phyloP scores from a whole-genome alignment of 2,888 invertebrate genomes.

The Pegoplata infirma region DNA sequence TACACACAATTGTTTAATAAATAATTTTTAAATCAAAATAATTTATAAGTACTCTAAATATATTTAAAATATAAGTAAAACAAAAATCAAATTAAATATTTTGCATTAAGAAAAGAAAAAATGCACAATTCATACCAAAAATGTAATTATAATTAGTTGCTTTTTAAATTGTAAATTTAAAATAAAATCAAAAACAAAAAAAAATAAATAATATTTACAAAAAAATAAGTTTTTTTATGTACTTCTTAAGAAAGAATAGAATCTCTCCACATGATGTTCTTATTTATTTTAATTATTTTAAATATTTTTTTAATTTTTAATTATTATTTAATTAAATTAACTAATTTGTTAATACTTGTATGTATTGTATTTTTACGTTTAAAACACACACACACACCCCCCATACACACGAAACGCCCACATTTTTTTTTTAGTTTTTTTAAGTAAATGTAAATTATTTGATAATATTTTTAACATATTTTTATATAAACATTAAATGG shows the following conservation, averaged over 20 bases:
- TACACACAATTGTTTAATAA: not conserved
- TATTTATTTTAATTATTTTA: constrained; percentile 40
- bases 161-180: constrained; percentile 57
- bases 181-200: constrained; percentile 11
- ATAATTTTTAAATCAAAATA: not conserved
- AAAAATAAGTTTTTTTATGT: not conserved
- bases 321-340: too few relatives aligned
- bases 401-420: constrained; percentile 29
- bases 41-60: constrained; percentile 11
- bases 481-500: constrained; percentile 51
- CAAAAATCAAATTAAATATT: constrained; percentile 20
- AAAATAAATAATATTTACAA: constrained; percentile 20
- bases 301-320: constrained; percentile 25
- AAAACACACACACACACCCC: constrained; percentile 23
- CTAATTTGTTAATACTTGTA: constrained; percentile 54
- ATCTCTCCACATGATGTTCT: constrained; percentile 15
- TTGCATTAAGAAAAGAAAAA: constrained; percentile 20
- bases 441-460: constrained; percentile 59
- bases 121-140: constrained; percentile 62
- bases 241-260: constrained; percentile 15
- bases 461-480: constrained; percentile 52
- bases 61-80: too few relatives aligned
- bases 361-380: constrained; percentile 36
- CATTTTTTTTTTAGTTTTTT: constrained; percentile 40
- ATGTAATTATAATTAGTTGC: constrained; percentile 58